Base-by-base conservation (phyloP, 2,113 vertebrate species). In the Neolamprologus devosi region DNA sequence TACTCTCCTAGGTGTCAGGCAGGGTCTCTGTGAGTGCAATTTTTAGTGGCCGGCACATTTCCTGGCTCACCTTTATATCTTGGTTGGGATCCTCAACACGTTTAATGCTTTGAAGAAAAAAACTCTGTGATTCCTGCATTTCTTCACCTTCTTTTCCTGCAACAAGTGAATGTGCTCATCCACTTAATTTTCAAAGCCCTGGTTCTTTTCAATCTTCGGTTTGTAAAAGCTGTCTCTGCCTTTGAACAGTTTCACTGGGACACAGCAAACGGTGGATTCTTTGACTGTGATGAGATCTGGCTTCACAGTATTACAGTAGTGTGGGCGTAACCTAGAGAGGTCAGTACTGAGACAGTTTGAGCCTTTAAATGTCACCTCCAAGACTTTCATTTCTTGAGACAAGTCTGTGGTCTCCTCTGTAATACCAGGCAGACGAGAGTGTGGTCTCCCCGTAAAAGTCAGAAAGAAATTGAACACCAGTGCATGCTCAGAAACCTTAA, bases 301-400 rank as follows among this genome's bases (percentile, higher is more conserved):
- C 30, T 63, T 63, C 58, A 63, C 58, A 63, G 30, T 35, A n/a
- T 35, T n/a, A 35, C 58, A 12, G 30, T 19, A 63, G 58, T 35
- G 58, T 63, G 30, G 58, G 30, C 9, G 17, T 63, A 63, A 35
- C 58, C 58, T 63, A 63, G 58, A 63, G 58, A 19, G 58, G 58
- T 63, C 58, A 63, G 16, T 35, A n/a, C 58, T 63, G 58, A 63
- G 58, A 63, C 30, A 35, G 17, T 63, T 35, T 7, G 30, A 63
- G 58, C 58, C 58, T 63, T 63, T 63, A 33, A 63, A 63, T 63
- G 1, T 63, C 30, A 63, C 16, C 28, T 63, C 28, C 30, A 63
- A 63, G 28, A 33, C 6, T 63, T 63, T 63, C 58, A 63, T 63
- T 33, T 33, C 58, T 63, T 0, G 28, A 63, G 28, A 63, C 28